Evolutionary conservation across 1,140 invertebrate species (phyloP).

Genomic region (Drosophila pectinifera): DNA sequence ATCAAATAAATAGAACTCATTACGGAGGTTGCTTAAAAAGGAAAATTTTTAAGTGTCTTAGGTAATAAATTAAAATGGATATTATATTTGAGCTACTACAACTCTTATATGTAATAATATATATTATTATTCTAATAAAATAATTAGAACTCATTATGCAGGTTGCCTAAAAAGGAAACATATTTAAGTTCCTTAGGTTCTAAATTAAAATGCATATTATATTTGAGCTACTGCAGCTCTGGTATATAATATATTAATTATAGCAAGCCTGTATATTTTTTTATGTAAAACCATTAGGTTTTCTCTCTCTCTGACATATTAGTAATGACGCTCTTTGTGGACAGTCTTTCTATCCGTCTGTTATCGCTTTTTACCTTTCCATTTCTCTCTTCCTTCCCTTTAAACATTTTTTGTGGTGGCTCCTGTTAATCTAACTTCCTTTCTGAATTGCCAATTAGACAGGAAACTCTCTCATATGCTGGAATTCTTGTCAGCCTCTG

Average conservation of each 20-base stretch:
- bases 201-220: no score
- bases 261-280: no score
- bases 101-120: no score
- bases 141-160: background rate
- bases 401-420: no score
- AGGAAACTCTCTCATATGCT: conserved; percentile 42
- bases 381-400: conserved; percentile 2
- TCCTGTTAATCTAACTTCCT: conserved; percentile 13
- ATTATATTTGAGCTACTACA: background rate
- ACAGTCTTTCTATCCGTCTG: background rate
- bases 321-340: background rate
- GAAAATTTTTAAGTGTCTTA: no score
- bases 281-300: no score
- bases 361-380: background rate
- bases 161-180: background rate
- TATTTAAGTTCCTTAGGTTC: no score
- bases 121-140: no score
- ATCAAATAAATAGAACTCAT: conserved; percentile 10
- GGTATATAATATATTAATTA: no score
- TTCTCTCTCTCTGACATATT: background rate
- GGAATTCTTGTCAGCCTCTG: background rate
- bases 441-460: conserved; percentile 60
- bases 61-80: no score
- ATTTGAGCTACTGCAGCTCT: background rate
- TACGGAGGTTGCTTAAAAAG: background rate